A percentile compares a stretch with the other conserved stretches of the same genome.
Conservation (phyloP, 2,797 vertebrate genomes). For the Pseudomugil gertrudae region DNA sequence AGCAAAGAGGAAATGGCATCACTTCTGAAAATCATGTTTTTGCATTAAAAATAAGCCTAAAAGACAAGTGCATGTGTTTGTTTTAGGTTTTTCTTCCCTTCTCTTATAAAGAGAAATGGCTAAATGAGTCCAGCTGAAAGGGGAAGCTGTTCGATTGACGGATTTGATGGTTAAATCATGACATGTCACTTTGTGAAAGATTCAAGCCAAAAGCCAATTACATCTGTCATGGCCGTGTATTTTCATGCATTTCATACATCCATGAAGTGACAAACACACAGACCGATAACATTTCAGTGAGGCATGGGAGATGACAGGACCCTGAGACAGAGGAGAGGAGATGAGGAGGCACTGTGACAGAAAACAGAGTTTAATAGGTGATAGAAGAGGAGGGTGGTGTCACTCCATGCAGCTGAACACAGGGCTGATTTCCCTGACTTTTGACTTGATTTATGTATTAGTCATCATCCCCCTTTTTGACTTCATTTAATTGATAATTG, state of each 20-base stretch:
- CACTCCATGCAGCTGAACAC: constrained; percentile 33
- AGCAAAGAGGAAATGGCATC: constrained; percentile 24
- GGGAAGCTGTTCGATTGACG: constrained; percentile 11
- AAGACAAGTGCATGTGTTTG: constrained; percentile 12
- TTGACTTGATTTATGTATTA: background rate
- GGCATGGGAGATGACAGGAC: background rate
- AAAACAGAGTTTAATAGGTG: constrained; percentile 15
- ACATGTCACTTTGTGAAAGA: background rate
- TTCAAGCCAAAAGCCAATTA: background rate
- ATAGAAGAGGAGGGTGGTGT: constrained; percentile 22
- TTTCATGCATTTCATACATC: background rate
- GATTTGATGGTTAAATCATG: background rate
- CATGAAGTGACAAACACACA: constrained; percentile 3
- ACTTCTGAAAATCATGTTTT: constrained; percentile 27
- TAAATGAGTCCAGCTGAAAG: constrained; percentile 6
- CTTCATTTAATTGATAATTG: too few species aligned
- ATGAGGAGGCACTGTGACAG: constrained; percentile 19
- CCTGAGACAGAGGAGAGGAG: constrained; percentile 11
- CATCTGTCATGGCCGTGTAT: background rate
- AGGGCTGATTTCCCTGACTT: constrained; percentile 17
- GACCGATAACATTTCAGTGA: constrained; percentile 13
- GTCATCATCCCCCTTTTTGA: background rate
- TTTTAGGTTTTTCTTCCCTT: constrained; percentile 24
- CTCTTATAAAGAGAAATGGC: constrained; percentile 1
- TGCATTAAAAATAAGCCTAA: constrained; percentile 17